Base-by-base conservation (phyloP, 2,888 invertebrate species). In the Scaptomyza flava region DNA sequence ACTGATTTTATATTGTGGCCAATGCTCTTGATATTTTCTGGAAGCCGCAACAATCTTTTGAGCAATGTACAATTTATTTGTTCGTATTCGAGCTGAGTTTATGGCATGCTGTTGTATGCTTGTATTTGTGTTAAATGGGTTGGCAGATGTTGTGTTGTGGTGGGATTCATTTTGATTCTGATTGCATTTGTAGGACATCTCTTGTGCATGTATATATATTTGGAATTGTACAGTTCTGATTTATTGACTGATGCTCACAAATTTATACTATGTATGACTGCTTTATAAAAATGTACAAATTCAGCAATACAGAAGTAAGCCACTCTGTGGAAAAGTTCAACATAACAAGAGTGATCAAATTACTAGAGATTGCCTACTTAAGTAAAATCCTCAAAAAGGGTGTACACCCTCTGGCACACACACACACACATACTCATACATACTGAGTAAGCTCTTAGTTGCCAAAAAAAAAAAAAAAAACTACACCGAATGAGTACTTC, bases 401-500 rank as follows among this genome's bases (percentile, higher is more conserved):
- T 27, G 51, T 7, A 47, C 14, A 27, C 46, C 43, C 34, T 46
- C 17, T 48, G 20, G 50, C 68, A 63, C 41, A 17, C 27, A 7
- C 6, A 36, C 8, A 36, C 23, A 31, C 33, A 65, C 27, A 65
- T 5, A 27, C 5, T 27, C 4, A 27, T 9, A 27, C 3, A 33
- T n/a, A n/a, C 8, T 9, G 9, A 30, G 9, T 17, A 59, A 17
- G 27, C 17, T 33, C 51, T 62, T 58, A 59, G 73, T 68, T 73
- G 65, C 51, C 56, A 65, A 57, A 68, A 68, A 60, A 41, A 41
- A 65, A 57, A 68, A 68, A 60, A 41, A 41, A 41, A 41, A 17
- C 63, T 65, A 66, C 34, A 54, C 31, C 17, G 46, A 71, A 70
- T 52, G 41, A 51, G 63, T 41, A 56, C 17, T 64, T 51, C 45